phyloP scores from a whole-genome alignment of 2,888 invertebrate genomes.

The Orthosia cruda region DNA sequence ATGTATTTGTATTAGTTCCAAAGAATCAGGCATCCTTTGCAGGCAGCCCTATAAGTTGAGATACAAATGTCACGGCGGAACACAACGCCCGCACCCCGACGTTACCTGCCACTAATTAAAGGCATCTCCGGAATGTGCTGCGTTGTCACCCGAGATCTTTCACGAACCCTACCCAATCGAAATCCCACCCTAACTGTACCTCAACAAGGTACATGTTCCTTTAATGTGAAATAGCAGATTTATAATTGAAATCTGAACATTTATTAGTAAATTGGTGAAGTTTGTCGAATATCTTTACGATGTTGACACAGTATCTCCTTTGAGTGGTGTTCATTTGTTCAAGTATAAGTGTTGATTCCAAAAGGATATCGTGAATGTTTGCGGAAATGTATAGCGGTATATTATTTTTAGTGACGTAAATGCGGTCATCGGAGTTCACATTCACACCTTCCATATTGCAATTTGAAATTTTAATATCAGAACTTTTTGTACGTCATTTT shows the following conservation, averaged over 20 bases:
- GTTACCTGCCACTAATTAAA: constrained; percentile 81
- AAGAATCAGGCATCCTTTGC: constrained; percentile 35
- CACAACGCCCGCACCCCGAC: constrained; percentile 51
- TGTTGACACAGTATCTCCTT: constrained; percentile 61
- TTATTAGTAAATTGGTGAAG: constrained; percentile 64
- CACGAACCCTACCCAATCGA: constrained; percentile 54
- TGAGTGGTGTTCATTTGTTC: constrained; percentile 52
- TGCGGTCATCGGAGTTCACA: constrained; percentile 46
- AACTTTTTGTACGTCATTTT: not conserved
- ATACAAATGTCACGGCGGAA: constrained; percentile 63
- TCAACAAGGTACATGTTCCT: constrained; percentile 40
- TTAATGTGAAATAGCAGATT: constrained; percentile 24
- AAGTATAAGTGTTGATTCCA: constrained; percentile 46
- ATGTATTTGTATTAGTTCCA: too few relatives aligned
- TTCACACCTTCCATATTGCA: constrained; percentile 42
- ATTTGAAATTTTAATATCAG: constrained; percentile 13
- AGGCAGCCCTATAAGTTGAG: constrained; percentile 61
- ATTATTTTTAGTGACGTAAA: constrained; percentile 50
- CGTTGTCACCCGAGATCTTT: constrained; percentile 73
- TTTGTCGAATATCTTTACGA: constrained; percentile 56
- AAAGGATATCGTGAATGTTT: constrained; percentile 49
- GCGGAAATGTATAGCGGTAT: constrained; percentile 47
- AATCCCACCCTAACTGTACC: constrained; percentile 54
- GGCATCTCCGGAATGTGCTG: constrained; percentile 82
- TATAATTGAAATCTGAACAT: constrained; percentile 64